Evolutionary conservation across 2,113 vertebrate genomes (phyloP).

Genomic region (Carassius gibelio): DNA sequence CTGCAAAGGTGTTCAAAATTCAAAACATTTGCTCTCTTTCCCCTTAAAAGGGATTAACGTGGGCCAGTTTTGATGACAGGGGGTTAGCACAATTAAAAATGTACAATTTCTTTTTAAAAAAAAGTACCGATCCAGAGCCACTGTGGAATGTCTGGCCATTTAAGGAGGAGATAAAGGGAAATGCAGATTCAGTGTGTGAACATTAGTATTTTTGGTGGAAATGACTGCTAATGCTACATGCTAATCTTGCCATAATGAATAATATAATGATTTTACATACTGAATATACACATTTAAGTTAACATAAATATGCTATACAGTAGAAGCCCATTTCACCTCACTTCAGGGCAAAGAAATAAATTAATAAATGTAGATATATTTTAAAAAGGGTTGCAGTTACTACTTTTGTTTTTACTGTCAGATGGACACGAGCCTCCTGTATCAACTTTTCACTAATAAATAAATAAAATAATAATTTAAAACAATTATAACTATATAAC

Average conservation of each 20-base stretch:
- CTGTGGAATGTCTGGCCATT: slow-evolving; percentile 15
- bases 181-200: not conserved
- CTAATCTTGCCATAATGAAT: not conserved
- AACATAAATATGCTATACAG: not conserved
- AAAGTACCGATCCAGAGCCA: not conserved
- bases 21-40: slow-evolving; percentile 60
- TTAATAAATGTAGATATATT: not conserved
- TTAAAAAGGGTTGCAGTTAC: not conserved
- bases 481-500: too few species aligned
- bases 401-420: not conserved
- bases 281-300: too few species aligned
- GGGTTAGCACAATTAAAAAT: slow-evolving; percentile 21
- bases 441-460: too few species aligned
- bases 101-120: too few species aligned
- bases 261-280: not conserved
- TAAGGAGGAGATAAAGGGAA: not conserved
- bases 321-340: not conserved
- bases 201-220: not conserved
- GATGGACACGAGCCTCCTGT: not conserved
- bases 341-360: not conserved
- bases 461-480: too few species aligned
- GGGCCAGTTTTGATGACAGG: slow-evolving; percentile 14
- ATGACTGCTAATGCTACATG: not conserved
- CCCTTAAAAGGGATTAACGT: slow-evolving; percentile 47
- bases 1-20: slow-evolving; percentile 56